Conservation (phyloP, 1,140 invertebrate species). For the Drosophila yakuba region DNA sequence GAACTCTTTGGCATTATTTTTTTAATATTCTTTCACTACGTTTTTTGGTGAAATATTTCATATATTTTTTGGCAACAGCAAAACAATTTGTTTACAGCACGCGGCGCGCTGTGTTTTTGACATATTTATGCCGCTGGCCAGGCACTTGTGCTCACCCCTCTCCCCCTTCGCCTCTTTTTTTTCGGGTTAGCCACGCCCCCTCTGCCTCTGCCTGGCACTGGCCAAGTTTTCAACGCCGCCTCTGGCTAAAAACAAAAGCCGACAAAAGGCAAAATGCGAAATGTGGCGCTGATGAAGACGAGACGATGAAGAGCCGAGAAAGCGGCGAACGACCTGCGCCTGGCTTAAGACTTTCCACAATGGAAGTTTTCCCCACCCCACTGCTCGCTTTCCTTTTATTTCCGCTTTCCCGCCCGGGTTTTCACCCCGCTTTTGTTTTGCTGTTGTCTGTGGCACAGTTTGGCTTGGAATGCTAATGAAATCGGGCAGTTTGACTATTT, state of each 20-base stretch:
- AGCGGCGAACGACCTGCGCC: constrained; percentile 32
- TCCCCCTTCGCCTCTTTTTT: not conserved
- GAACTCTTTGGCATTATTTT: constrained; percentile 25
- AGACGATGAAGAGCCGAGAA: constrained; percentile 35
- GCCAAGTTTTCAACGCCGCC: constrained; percentile 37
- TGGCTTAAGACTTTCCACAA: constrained; percentile 55
- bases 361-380: constrained; percentile 23
- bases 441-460: constrained; percentile 76
- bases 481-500: constrained; percentile 8
- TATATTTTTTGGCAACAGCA: constrained; percentile 59
- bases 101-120: constrained; percentile 69
- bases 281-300: constrained; percentile 32
- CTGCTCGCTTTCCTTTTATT: constrained; percentile 26
- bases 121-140: constrained; percentile 79
- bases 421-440: constrained; percentile 20
- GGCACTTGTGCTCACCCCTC: constrained; percentile 45
- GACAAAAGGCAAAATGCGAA: constrained; percentile 39
- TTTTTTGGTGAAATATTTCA: constrained; percentile 38
- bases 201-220: constrained; percentile 3
- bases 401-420: constrained; percentile 24
- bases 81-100: constrained; percentile 82
- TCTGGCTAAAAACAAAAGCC: constrained; percentile 53
- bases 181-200: not conserved
- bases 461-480: constrained; percentile 38
- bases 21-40: constrained; percentile 47